Conservation (phyloP, 2,888 invertebrate species). For the Agrochola macilenta region DNA sequence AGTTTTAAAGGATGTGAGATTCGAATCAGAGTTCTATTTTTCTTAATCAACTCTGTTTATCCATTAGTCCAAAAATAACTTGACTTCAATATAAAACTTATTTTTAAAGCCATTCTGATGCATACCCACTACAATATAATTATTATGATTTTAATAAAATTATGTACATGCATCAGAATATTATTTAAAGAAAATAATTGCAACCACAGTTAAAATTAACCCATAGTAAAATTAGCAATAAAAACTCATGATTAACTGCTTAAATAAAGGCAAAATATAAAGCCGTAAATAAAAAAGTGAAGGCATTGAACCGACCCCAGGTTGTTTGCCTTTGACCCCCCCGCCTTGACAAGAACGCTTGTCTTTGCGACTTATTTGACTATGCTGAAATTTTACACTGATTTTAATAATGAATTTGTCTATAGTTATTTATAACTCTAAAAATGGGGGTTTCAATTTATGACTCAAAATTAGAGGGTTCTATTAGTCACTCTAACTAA, state of each 20-base stretch:
- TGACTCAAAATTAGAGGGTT: neutral
- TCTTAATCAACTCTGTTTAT: neutral
- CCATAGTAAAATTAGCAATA: slow-evolving; percentile 49
- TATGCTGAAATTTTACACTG: slow-evolving; percentile 31
- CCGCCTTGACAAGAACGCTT: slow-evolving; percentile 66
- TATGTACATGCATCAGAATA: neutral
- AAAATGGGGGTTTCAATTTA: neutral
- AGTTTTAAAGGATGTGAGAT: neutral
- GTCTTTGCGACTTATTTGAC: slow-evolving; percentile 35
- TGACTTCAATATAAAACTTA: neutral
- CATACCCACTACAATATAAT: neutral
- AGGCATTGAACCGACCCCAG: slow-evolving; percentile 74
- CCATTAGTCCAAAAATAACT: neutral
- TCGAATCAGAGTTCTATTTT: neutral
- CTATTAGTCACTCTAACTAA: neutral
- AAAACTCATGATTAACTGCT: slow-evolving; percentile 60
- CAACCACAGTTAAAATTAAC: slow-evolving; percentile 39
- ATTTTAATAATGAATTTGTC: slow-evolving; percentile 19
- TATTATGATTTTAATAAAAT: slow-evolving; percentile 1
- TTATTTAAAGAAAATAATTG: neutral
- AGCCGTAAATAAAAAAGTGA: slow-evolving; percentile 68
- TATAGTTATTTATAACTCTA: neutral
- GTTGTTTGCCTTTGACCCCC: slow-evolving; percentile 77
- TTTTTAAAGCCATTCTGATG: neutral
- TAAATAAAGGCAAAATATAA: slow-evolving; percentile 59